phyloP scores from a whole-genome alignment of 2,797 vertebrate genomes.

The Acipenser transmontanus region DNA sequence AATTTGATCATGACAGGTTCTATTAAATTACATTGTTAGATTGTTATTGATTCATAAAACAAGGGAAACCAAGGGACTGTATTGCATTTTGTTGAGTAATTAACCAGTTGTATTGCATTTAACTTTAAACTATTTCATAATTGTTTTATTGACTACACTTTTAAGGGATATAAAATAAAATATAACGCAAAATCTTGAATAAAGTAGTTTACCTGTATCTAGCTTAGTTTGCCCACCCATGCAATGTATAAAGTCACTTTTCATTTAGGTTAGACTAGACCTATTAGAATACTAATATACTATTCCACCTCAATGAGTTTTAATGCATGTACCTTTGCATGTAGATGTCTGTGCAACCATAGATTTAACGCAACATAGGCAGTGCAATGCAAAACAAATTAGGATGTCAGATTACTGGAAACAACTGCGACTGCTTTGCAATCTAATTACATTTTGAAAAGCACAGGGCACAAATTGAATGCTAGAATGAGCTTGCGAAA shows the following conservation, averaged over 20 bases:
- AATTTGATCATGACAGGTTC: no score
- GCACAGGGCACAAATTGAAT: constrained; percentile 19
- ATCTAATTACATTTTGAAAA: constrained; percentile 20
- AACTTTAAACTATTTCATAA: no score
- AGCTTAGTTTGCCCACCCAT: constrained; percentile 33
- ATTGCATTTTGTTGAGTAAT: no score
- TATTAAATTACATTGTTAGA: no score
- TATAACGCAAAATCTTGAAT: no score
- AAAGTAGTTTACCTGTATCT: constrained; percentile 16
- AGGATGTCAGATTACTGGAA: constrained; percentile 9
- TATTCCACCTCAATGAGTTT: neutral
- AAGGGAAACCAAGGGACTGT: no score
- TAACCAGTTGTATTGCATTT: no score
- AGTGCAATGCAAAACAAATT: constrained; percentile 7
- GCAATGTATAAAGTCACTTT: constrained; percentile 45
- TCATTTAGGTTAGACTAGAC: constrained; percentile 35
- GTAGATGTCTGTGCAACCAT: neutral
- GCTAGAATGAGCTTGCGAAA: constrained; percentile 19
- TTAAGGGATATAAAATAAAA: no score
- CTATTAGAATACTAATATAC: constrained; percentile 34
- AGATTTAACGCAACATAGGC: constrained; percentile 6
- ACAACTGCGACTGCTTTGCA: constrained; percentile 14
- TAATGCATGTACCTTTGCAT: constrained; percentile 4
- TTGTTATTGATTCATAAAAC: no score
- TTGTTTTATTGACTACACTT: no score